These are phyloP conservation scores for Chaenodraco wilsoni DNA, from an alignment of 2,797 vertebrate genomes.

Conservation along the genomic window DNA sequence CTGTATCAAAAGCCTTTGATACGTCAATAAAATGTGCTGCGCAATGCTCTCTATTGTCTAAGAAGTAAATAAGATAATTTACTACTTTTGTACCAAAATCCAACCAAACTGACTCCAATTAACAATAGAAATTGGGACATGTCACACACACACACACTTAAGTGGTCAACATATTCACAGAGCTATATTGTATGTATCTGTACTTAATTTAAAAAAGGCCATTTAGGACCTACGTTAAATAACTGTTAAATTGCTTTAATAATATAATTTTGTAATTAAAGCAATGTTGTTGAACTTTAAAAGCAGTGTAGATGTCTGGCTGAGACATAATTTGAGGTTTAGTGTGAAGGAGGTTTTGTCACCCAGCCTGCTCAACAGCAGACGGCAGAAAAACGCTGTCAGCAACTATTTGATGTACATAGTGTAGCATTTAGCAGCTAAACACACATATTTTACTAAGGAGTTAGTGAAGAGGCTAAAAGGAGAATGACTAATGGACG, in stretches of 20 bases:
- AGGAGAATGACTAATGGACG: neutral
- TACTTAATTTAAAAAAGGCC: neutral
- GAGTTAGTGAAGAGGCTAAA: slow-evolving; percentile 9
- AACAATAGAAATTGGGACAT: neutral
- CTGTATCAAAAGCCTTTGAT: too few species aligned
- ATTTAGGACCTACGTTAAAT: neutral
- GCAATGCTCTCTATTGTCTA: too few species aligned
- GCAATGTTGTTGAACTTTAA: neutral
- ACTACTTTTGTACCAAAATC: too few species aligned
- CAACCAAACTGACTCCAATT: neutral
- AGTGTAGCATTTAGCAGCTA: neutral
- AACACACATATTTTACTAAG: slow-evolving; percentile 8
- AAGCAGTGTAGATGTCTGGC: neutral
- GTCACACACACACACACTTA: neutral
- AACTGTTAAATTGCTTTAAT: neutral
- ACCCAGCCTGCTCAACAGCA: neutral
- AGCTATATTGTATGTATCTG: neutral
- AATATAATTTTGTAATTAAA: neutral
- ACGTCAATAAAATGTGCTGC: too few species aligned
- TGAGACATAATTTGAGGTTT: neutral
- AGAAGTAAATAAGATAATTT: too few species aligned
- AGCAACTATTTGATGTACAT: slow-evolving; percentile 10
- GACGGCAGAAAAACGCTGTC: neutral
- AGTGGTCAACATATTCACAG: neutral
- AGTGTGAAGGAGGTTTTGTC: neutral